phyloP scores from a whole-genome alignment of 92 coral and sea anemone species.

The Metridium senile region DNA sequence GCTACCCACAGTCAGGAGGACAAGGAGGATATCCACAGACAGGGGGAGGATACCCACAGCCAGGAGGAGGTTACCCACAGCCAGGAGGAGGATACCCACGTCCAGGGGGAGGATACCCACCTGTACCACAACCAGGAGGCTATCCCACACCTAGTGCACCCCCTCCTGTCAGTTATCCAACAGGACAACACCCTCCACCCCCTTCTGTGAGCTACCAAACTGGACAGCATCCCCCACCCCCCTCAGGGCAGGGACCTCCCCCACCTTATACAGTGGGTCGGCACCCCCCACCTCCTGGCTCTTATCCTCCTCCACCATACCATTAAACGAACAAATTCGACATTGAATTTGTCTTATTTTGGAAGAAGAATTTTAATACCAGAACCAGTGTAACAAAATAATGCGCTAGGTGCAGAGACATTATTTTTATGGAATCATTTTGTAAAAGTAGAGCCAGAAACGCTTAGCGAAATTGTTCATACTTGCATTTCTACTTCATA shows the following conservation, averaged over 20 bases:
- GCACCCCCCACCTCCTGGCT: constrained; percentile 35
- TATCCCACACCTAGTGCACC: neutral
- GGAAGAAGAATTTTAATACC: no score
- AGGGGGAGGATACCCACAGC: neutral
- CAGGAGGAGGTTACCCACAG: neutral
- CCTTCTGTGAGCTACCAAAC: constrained; percentile 40
- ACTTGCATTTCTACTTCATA: no score
- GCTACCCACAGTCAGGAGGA: neutral
- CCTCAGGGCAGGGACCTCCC: constrained; percentile 24
- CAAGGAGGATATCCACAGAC: no score
- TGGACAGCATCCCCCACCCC: constrained; percentile 30
- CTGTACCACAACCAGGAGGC: constrained; percentile 12
- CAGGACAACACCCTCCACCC: constrained; percentile 33
- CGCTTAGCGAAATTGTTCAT: no score
- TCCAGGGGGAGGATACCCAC: neutral
- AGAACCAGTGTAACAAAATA: no score
- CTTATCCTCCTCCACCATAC: no score
- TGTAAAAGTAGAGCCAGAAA: neutral
- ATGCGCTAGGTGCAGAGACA: no score
- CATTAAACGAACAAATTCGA: no score
- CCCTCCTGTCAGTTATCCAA: constrained; percentile 15
- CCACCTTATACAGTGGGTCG: constrained; percentile 19
- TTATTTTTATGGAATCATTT: no score
- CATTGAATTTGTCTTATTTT: no score
- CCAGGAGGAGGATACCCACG: neutral